Evolutionary conservation across 2,888 invertebrate species (phyloP).

Genomic region (Tyria jacobaeae): DNA sequence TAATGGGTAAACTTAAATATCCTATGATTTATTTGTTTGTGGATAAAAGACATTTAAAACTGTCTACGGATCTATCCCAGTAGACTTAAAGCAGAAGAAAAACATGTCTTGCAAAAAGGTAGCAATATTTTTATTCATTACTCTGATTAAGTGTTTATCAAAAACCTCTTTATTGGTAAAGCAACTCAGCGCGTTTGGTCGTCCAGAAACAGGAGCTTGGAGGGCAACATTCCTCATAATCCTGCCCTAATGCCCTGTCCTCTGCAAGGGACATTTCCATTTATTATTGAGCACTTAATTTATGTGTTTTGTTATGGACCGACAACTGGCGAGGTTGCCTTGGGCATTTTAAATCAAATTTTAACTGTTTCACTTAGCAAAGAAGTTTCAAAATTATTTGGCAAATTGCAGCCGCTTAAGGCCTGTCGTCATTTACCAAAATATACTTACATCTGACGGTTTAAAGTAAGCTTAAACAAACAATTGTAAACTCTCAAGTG

Average conservation of each 20-base stretch:
- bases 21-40: constrained; percentile 48
- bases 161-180: constrained; percentile 49
- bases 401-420: constrained; percentile 29
- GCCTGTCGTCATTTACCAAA: constrained; percentile 49
- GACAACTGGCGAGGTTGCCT: constrained; percentile 70
- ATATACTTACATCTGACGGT: constrained; percentile 73
- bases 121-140: constrained; percentile 8
- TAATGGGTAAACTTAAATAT: constrained; percentile 50
- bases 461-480: constrained; percentile 58
- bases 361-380: constrained; percentile 25
- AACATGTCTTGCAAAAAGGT: background rate
- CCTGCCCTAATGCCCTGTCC: constrained; percentile 86
- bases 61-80: background rate
- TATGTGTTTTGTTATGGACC: constrained; percentile 87
- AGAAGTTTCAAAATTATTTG: constrained; percentile 43
- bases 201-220: constrained; percentile 63
- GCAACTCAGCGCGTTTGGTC: constrained; percentile 44
- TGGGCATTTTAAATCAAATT: constrained; percentile 28
- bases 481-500: constrained; percentile 51
- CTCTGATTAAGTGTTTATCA: constrained; percentile 42
- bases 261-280: constrained; percentile 87
- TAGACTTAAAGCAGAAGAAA: background rate
- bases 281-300: constrained; percentile 88
- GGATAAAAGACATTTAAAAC: constrained; percentile 11
- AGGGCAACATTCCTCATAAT: constrained; percentile 82